Conservation (phyloP, 2,113 vertebrate species). For the Pyrgilauda ruficollis region DNA sequence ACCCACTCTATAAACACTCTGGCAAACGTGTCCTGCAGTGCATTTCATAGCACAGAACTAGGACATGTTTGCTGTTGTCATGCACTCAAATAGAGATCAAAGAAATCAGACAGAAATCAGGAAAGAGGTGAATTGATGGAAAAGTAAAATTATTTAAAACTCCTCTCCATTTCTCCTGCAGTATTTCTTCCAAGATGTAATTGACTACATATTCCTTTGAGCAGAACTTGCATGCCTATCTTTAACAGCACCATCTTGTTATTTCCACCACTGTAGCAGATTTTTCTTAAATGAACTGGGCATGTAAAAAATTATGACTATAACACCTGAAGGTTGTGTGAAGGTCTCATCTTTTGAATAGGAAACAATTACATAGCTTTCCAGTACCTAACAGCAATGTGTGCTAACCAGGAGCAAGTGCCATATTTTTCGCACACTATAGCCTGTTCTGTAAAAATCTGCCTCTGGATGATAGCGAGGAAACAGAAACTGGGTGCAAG, state of each 20-base stretch:
- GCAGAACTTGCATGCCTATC: background rate
- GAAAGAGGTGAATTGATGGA: background rate
- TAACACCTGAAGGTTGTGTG: background rate
- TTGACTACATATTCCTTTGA: background rate
- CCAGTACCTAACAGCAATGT: background rate
- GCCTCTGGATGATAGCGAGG: background rate
- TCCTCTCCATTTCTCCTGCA: background rate
- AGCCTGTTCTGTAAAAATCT: background rate
- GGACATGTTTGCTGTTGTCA: rapidly evolving
- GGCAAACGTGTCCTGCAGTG: background rate
- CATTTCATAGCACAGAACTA: background rate
- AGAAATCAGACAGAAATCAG: background rate
- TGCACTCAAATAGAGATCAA: background rate
- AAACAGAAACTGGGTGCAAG: background rate
- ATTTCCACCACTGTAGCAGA: background rate
- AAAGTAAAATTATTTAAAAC: background rate
- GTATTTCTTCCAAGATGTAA: background rate
- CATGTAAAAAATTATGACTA: background rate
- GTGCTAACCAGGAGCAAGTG: background rate
- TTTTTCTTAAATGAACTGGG: background rate
- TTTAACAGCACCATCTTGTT: slow-evolving; percentile 43
- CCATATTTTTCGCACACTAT: background rate
- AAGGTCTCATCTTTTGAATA: background rate
- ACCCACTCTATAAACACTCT: background rate
- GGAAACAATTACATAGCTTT: background rate